Evolutionary conservation across 1,140 invertebrate species (phyloP).

Genomic region (Pogonomyrmex barbatus): DNA sequence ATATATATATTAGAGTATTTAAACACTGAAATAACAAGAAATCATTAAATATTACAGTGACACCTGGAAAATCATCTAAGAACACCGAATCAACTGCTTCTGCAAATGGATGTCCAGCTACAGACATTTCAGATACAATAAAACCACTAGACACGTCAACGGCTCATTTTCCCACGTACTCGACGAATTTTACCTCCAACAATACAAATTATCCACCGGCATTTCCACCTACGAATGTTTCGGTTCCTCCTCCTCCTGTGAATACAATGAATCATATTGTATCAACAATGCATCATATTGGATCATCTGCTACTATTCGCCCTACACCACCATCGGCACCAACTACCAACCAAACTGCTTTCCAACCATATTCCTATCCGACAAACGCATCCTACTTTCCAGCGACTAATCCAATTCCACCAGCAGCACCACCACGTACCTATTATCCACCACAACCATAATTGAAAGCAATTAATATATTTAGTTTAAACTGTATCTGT

Average conservation of each 20-base stretch:
- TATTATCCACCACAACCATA: constrained; percentile 83
- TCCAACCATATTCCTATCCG: constrained; percentile 82
- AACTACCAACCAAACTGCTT: constrained; percentile 74
- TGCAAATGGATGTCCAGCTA: constrained; percentile 79
- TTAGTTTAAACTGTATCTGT: constrained; percentile 1
- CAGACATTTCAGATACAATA: constrained; percentile 75
- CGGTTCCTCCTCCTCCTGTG: constrained; percentile 83
- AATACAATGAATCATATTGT: constrained; percentile 83
- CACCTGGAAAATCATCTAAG: constrained; percentile 79
- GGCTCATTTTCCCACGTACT: constrained; percentile 79
- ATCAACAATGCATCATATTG: constrained; percentile 80
- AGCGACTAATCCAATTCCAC: constrained; percentile 77
- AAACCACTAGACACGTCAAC: constrained; percentile 79
- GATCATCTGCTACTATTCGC: constrained; percentile 75
- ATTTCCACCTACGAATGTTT: constrained; percentile 83
- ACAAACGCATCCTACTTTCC: constrained; percentile 81
- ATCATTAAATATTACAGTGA: constrained; percentile 71
- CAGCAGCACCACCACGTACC: constrained; percentile 75
- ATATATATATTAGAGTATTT: neutral
- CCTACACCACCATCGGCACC: constrained; percentile 77
- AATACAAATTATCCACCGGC: constrained; percentile 80
- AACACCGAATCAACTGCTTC: constrained; percentile 74
- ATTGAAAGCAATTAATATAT: constrained; percentile 49
- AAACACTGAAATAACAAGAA: constrained; percentile 22
- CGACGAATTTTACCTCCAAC: constrained; percentile 75